Conservation (phyloP, 2,888 invertebrate species). For the Tinea trinotella region DNA sequence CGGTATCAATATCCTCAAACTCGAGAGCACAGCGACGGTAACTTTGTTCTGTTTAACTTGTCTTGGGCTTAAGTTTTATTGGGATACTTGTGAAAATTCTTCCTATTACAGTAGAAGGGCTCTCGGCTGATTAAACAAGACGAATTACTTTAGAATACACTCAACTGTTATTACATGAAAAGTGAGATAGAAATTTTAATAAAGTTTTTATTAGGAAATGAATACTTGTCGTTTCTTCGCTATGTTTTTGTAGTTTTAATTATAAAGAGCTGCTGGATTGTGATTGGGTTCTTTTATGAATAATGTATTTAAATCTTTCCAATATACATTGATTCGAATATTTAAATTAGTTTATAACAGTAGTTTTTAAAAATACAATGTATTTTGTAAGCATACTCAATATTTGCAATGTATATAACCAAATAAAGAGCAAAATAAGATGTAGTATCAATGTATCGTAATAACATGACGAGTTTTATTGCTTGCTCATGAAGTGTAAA, state of each 20-base stretch:
- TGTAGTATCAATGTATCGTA: conserved; percentile 14
- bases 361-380: too few relatives aligned
- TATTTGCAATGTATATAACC: too few relatives aligned
- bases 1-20: conserved; percentile 18
- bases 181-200: conserved; percentile 2
- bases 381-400: too few relatives aligned
- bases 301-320: too few relatives aligned
- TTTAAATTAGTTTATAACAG: too few relatives aligned
- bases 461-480: conserved; percentile 20
- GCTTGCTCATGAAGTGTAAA: conserved; percentile 20
- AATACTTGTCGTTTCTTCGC: not conserved
- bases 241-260: too few relatives aligned
- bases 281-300: too few relatives aligned
- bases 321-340: too few relatives aligned
- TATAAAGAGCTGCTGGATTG: too few relatives aligned
- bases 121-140: conserved; percentile 67
- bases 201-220: not conserved
- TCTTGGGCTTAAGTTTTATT: conserved; percentile 52
- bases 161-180: conserved; percentile 10
- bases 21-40: conserved; percentile 22
- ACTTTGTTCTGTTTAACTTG: conserved; percentile 21
- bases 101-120: conserved; percentile 53
- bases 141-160: conserved; percentile 52
- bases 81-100: conserved; percentile 70
- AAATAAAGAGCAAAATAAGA: not conserved